These are phyloP conservation scores for Morpho achilles DNA, from an alignment of 2,888 invertebrate species.

Conservation along the genomic window DNA sequence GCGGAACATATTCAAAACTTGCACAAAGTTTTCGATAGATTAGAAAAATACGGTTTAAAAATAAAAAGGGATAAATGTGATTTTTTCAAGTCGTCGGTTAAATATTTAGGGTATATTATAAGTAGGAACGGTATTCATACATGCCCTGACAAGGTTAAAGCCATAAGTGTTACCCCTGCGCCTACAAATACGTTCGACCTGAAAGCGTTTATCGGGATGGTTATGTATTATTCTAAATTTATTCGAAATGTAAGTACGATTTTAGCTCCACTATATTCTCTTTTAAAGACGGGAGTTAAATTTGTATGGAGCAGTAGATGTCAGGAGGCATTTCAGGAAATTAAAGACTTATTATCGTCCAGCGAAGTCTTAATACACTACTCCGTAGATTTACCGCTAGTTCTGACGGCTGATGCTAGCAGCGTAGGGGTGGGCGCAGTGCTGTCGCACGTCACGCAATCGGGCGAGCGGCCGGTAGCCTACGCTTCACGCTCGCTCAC, in stretches of 20 bases:
- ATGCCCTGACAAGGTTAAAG: constrained; percentile 19
- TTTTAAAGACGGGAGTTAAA: neutral
- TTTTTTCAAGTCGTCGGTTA: no score
- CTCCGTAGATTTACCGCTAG: constrained; percentile 9
- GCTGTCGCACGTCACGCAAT: constrained; percentile 1
- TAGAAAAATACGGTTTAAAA: constrained; percentile 8
- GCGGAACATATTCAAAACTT: constrained; percentile 14
- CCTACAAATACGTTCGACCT: constrained; percentile 11
- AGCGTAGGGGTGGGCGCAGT: constrained; percentile 14
- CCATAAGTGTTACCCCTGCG: constrained; percentile 9
- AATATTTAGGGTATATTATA: no score
- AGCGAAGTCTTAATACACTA: constrained; percentile 16
- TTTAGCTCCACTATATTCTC: constrained; percentile 10
- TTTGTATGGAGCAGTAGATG: neutral
- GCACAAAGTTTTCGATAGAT: constrained; percentile 15
- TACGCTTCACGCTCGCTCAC: no score
- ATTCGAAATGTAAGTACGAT: constrained; percentile 25
- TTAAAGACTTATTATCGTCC: constrained; percentile 3
- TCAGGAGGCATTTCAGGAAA: neutral
- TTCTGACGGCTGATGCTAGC: constrained; percentile 17
- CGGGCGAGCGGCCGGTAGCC: neutral
- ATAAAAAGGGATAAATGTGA: constrained; percentile 10
- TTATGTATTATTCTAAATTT: constrained; percentile 46
- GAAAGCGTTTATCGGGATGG: constrained; percentile 18
- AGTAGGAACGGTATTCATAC: constrained; percentile 19